Base-by-base conservation (phyloP, 2,888 invertebrate species). In the Masnerella sp. region DNA sequence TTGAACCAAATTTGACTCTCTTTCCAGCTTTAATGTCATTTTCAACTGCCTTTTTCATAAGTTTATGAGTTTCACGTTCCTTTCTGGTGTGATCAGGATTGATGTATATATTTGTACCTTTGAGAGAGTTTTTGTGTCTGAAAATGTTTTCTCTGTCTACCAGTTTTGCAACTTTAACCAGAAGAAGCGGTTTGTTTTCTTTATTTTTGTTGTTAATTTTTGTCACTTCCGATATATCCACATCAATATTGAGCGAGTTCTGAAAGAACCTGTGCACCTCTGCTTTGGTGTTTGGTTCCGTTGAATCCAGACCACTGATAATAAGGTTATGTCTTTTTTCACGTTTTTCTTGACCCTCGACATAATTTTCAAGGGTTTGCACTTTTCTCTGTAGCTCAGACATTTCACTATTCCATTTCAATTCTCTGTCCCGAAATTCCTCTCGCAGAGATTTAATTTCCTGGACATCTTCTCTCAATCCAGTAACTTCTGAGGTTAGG, bases 251-350 rank as follows among this genome's bases (percentile, higher is more conserved):
- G n/a, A n/a, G n/a, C n/a, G n/a, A n/a, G n/a, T n/a, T n/a, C n/a
- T n/a, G n/a, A n/a, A n/a, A n/a, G n/a, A 40, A 40, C 1, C 15
- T 40, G 7, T 17, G 8, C 14, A n/a, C n/a, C n/a, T 40, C 40
- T n/a, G 9, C 11, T 14, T 15, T 15, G 8, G 25, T 14, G n/a
- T 12, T 30, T 5, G 4, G 9, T 5, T 30, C 28, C 4, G 28
- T 25, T 3, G 9, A 14, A 8, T 28, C 47, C 9, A 47, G 14
- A 7, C 47, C 47, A 30, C 7, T 47, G 8, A 47, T 47, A 4
- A 47, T 15, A 11, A 47, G 11, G 47, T 28, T 47, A 15, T 47
- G 12, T n/a, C 20, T 47, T 12, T 47, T 28, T 12, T 47, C 47
- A 18, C 9, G 12, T 40, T n/a, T 8, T 17, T 40, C 40, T 40